Conservation (phyloP, 2,888 invertebrate genomes). For the Alsophila aescularia region DNA sequence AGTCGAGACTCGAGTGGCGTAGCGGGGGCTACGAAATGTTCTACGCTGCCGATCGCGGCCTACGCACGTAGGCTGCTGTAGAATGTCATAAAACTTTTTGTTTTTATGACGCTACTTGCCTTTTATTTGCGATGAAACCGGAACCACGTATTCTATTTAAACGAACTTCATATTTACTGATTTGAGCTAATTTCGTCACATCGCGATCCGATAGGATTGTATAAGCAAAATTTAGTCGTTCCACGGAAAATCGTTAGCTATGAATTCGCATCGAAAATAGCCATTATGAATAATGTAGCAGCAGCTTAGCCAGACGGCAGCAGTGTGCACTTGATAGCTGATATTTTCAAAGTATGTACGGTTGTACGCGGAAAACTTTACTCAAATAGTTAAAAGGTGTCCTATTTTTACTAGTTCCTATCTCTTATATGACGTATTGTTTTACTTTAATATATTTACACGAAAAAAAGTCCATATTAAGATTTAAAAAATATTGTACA, state of each 20-base stretch:
- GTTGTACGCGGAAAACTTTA: conserved; percentile 7
- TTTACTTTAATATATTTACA: too few relatives aligned
- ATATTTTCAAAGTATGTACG: conserved; percentile 5
- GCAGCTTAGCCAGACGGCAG: conserved; percentile 18
- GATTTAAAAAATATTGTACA: too few relatives aligned
- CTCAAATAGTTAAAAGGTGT: background rate
- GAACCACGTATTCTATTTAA: conserved; percentile 19
- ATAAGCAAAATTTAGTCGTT: conserved; percentile 12
- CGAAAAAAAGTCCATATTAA: too few relatives aligned
- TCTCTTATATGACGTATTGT: too few relatives aligned
- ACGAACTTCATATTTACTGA: conserved; percentile 1
- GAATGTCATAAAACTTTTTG: conserved; percentile 29
- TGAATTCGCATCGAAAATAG: conserved; percentile 30
- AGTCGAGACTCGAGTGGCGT: conserved; percentile 35
- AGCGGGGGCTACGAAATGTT: conserved; percentile 54
- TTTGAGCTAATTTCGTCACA: conserved; percentile 1
- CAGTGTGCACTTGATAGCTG: conserved; percentile 11
- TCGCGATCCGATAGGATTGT: background rate
- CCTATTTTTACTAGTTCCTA: background rate
- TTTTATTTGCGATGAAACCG: conserved; percentile 27
- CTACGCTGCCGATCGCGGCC: conserved; percentile 39
- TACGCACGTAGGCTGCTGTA: conserved; percentile 37
- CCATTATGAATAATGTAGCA: conserved; percentile 30
- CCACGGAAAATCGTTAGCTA: conserved; percentile 19
- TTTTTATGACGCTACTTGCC: conserved; percentile 31